A percentile compares a stretch with the other conserved stretches of the same genome.
phyloP scores from a whole-genome alignment of 2,113 vertebrate genomes.

The Eptesicus fuscus region DNA sequence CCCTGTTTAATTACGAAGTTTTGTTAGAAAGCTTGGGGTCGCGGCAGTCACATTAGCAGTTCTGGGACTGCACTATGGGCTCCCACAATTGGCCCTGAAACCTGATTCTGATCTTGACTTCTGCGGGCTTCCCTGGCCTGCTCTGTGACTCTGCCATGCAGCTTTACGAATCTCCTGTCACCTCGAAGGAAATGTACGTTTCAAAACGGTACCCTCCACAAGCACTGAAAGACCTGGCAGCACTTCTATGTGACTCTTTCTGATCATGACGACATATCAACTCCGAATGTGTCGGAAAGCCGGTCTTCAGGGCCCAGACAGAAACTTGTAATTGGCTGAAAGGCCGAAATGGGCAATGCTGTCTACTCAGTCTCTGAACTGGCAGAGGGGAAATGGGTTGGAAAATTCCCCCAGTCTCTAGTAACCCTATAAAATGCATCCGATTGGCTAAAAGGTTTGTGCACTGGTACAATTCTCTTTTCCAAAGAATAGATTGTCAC shows the following conservation, averaged over 20 bases:
- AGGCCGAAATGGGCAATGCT: neutral
- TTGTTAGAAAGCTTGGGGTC: neutral
- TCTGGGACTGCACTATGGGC: neutral
- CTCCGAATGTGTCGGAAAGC: neutral
- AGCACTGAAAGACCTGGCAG: neutral
- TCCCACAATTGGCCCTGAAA: neutral
- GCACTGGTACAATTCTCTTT: neutral
- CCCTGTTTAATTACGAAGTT: neutral
- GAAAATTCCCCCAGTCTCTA: neutral
- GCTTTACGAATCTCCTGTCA: neutral
- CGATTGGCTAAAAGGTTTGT: neutral
- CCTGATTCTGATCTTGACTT: neutral
- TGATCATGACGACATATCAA: neutral
- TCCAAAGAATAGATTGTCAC: neutral
- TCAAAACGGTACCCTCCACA: neutral
- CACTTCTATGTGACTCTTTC: neutral
- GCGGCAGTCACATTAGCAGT: neutral
- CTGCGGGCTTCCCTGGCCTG: neutral
- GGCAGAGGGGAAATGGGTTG: neutral
- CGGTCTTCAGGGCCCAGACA: neutral
- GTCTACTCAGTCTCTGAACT: neutral
- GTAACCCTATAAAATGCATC: neutral
- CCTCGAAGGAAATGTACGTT: neutral
- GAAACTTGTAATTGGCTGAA: neutral
- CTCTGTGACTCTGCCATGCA: rapidly evolving